These are phyloP conservation scores for Eremophila alpestris DNA, from an alignment of 2,797 vertebrate genomes.

Conservation along the genomic window DNA sequence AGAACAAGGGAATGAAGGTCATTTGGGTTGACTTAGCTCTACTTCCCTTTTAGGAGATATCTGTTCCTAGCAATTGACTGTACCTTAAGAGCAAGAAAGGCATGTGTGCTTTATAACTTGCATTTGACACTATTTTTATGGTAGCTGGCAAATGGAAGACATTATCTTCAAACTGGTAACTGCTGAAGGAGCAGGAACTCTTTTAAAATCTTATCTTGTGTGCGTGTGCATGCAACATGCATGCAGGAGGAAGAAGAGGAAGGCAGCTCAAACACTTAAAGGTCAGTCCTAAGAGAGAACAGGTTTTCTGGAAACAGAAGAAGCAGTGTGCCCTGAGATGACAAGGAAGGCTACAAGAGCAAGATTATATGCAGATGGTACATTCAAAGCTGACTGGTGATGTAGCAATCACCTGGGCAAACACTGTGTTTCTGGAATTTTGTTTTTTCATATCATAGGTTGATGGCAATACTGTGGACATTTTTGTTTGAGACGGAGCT, in stretches of 20 bases:
- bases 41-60: not conserved
- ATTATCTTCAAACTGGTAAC: not conserved
- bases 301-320: not conserved
- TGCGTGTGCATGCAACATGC: fast-evolving
- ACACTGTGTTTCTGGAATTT: not conserved
- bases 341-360: not conserved
- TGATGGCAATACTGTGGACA: not conserved
- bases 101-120: not conserved
- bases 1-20: not conserved
- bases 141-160: not conserved
- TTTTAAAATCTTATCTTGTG: not conserved
- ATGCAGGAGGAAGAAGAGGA: not conserved
- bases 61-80: not conserved
- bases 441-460: not conserved
- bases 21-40: not conserved
- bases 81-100: not conserved
- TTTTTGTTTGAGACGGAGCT: not conserved
- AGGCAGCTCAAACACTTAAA: not conserved
- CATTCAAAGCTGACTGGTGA: not conserved
- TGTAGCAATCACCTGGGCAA: not conserved
- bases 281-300: not conserved
- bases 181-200: not conserved
- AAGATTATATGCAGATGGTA: not conserved
- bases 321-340: not conserved
- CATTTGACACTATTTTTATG: not conserved